phyloP scores from a whole-genome alignment of 64 coral and sea anemone genomes.

The Cladopsammia gracilis region DNA sequence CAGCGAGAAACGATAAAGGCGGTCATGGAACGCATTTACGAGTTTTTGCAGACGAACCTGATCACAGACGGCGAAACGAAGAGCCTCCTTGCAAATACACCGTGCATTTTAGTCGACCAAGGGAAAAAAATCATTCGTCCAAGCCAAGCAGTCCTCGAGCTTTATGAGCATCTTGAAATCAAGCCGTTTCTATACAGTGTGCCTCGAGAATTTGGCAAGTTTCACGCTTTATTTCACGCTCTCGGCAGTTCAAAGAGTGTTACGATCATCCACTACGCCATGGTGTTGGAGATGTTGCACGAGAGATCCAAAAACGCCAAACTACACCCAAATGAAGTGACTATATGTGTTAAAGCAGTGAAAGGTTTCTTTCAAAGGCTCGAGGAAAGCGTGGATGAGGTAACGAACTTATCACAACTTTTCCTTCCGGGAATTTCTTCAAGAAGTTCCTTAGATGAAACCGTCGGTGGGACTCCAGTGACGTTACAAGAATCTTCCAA shows the following conservation, averaged over 20 bases:
- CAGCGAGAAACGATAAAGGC: background rate
- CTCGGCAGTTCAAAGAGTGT: constrained; percentile 46
- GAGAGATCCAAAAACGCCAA: background rate
- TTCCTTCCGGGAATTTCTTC: constrained; percentile 44
- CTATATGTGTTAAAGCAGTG: constrained; percentile 10
- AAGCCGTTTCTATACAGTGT: constrained; percentile 60
- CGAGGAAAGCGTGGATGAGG: background rate
- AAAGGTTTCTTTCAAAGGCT: constrained; percentile 72
- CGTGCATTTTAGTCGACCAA: constrained; percentile 31
- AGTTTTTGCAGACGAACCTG: constrained; percentile 8
- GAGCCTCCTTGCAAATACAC: background rate
- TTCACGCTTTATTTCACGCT: constrained; percentile 20
- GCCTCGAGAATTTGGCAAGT: constrained; percentile 51
- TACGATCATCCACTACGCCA: constrained; percentile 47
- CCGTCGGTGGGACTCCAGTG: background rate
- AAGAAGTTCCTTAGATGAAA: background rate
- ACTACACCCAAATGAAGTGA: constrained; percentile 34
- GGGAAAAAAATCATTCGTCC: constrained; percentile 50
- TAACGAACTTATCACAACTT: background rate
- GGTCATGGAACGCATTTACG: constrained; percentile 51
- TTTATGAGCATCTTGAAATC: constrained; percentile 45
- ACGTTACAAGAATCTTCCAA: constrained; percentile 42
- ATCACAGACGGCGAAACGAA: background rate
- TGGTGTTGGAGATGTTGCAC: constrained; percentile 55
- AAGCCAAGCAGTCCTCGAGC: constrained; percentile 44